phyloP scores from a whole-genome alignment of 2,113 vertebrate species.

The Entomyzon cyanotis region DNA sequence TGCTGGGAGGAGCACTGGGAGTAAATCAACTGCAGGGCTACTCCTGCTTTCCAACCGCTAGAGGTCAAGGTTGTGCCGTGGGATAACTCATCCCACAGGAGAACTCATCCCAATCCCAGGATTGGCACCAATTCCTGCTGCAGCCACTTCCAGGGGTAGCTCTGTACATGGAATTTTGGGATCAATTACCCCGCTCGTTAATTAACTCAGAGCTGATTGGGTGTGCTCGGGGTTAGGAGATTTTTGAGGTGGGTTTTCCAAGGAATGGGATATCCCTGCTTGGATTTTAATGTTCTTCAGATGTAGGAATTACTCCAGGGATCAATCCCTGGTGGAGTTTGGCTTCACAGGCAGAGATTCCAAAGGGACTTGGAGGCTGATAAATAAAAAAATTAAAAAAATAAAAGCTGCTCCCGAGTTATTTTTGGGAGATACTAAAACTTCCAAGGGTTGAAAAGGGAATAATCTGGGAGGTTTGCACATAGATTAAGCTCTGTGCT shows the following conservation, averaged over 20 bases:
- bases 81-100: not conserved
- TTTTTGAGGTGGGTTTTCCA: not conserved
- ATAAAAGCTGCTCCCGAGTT: not conserved
- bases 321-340: not conserved
- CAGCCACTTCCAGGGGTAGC: not conserved
- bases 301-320: not conserved
- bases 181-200: fast-evolving
- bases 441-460: not conserved
- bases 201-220: fast-evolving
- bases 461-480: not conserved
- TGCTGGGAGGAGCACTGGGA: not conserved
- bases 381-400: not conserved
- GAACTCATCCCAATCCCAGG: fast-evolving
- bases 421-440: not conserved
- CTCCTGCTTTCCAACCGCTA: slow-evolving; percentile 52
- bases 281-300: not conserved
- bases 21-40: not conserved
- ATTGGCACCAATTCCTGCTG: fast-evolving
- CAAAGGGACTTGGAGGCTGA: not conserved
- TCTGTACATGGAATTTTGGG: fast-evolving
- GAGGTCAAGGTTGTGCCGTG: slow-evolving; percentile 72
- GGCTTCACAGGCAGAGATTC: not conserved
- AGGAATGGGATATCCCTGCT: fast-evolving
- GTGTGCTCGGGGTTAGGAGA: fast-evolving
- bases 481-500: not conserved